These are phyloP conservation scores for Toxostoma redivivum DNA, from an alignment of 2,113 vertebrate genomes.

Conservation along the genomic window DNA sequence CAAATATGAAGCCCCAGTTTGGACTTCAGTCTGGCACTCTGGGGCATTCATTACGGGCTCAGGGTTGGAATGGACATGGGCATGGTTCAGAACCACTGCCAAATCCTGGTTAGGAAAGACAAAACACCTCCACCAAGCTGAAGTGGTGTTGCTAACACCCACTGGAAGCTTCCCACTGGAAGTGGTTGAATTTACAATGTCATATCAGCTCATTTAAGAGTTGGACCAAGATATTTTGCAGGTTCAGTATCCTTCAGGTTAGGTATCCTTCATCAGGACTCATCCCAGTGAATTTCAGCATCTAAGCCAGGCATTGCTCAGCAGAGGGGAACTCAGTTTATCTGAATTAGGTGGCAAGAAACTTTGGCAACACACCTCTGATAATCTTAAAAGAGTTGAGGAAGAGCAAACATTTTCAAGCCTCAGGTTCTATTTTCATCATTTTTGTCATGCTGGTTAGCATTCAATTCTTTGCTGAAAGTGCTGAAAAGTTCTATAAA, in stretches of 20 bases:
- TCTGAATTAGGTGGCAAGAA: not conserved
- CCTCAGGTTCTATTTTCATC: not conserved
- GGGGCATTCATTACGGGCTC: not conserved
- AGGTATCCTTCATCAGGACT: not conserved
- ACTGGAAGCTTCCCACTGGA: not conserved
- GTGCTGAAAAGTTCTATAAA: not conserved
- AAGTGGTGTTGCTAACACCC: not conserved
- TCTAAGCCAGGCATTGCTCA: not conserved
- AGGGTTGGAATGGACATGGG: not conserved
- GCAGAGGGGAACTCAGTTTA: not conserved
- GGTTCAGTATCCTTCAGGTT: not conserved
- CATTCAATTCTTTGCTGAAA: not conserved
- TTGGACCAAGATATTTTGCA: fast-evolving
- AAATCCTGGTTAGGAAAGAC: not conserved
- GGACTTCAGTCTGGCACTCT: not conserved
- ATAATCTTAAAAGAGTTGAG: not conserved
- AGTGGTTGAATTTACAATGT: not conserved
- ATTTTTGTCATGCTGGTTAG: not conserved
- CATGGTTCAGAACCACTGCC: not conserved
- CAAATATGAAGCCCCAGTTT: not conserved
- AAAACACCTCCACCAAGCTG: not conserved
- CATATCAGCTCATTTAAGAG: not conserved
- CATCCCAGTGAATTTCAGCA: not conserved
- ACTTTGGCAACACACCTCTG: not conserved
- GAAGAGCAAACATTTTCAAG: not conserved